Conservation (phyloP, 2,113 vertebrate species). For the Siphamia tubifer region DNA sequence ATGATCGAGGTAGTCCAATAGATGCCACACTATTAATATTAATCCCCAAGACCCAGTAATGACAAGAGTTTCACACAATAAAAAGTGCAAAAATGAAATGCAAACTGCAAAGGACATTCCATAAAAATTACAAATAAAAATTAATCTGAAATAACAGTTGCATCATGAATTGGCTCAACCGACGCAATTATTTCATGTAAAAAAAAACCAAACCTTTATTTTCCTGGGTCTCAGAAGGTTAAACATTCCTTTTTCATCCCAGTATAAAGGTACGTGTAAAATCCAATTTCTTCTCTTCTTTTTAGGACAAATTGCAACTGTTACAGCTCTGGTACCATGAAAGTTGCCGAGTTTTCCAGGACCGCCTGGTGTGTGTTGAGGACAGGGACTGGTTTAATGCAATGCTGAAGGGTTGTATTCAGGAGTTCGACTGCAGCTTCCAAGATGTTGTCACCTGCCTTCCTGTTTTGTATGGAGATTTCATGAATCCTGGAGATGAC, state of each 20-base stretch:
- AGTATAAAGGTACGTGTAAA: not conserved
- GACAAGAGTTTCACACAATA: too few species aligned
- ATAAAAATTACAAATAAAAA: too few species aligned
- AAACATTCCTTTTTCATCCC: not conserved
- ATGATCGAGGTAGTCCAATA: constrained; percentile 75
- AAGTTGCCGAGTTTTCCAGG: constrained; percentile 89
- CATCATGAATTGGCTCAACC: too few species aligned
- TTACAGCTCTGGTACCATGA: constrained; percentile 91
- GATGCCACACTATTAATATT: not conserved
- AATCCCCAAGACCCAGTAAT: too few species aligned
- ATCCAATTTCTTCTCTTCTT: not conserved
- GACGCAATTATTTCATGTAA: too few species aligned
- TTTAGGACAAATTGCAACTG: constrained; percentile 82
- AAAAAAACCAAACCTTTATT: too few species aligned
- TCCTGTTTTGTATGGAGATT: constrained; percentile 90
- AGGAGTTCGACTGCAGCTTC: constrained; percentile 80
- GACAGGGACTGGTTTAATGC: constrained; percentile 86
- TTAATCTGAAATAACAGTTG: too few species aligned
- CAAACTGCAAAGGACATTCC: too few species aligned
- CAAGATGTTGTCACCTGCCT: constrained; percentile 81
- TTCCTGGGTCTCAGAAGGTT: not conserved
- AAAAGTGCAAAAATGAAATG: too few species aligned
- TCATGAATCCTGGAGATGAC: constrained; percentile 82
- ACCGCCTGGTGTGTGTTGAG: constrained; percentile 85
- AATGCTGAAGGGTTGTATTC: constrained; percentile 81